phyloP scores from a whole-genome alignment of 2,113 vertebrate genomes.

The Diphyllodes magnificus region DNA sequence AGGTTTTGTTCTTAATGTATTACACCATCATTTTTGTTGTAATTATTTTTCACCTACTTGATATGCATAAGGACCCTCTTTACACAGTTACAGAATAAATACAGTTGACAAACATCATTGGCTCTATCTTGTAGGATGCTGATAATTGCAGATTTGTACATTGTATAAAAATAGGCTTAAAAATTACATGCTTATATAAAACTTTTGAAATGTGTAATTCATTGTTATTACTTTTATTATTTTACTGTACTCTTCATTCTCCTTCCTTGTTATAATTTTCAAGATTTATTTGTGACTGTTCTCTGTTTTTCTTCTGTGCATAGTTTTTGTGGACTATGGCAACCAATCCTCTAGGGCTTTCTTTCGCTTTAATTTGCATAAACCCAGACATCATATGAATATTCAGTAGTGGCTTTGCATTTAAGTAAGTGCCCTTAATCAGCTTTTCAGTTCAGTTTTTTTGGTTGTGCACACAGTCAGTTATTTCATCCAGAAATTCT shows the following conservation, averaged over 20 bases:
- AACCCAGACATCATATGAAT: conserved; percentile 95
- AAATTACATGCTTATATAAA: conserved; percentile 59
- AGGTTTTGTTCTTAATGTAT: neutral
- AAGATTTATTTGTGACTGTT: conserved; percentile 64
- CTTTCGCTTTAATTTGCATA: conserved; percentile 89
- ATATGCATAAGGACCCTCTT: conserved; percentile 10
- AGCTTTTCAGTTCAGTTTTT: conserved; percentile 90
- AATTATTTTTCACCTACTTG: conserved; percentile 19
- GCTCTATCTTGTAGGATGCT: conserved; percentile 2
- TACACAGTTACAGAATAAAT: conserved; percentile 26
- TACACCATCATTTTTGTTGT: conserved; percentile 4
- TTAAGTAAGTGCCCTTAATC: conserved; percentile 88
- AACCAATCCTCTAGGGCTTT: conserved; percentile 72
- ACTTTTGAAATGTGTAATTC: conserved; percentile 40
- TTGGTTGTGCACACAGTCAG: conserved; percentile 76
- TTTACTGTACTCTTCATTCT: conserved; percentile 38
- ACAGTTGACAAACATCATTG: conserved; percentile 38
- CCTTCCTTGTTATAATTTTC: conserved; percentile 50
- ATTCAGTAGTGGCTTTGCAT: conserved; percentile 88
- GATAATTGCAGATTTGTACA: conserved; percentile 49
- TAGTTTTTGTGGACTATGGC: conserved; percentile 65
- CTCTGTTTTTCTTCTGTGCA: conserved; percentile 56
- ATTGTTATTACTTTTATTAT: conserved; percentile 43
- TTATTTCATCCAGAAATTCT: conserved; percentile 82
- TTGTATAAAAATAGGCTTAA: conserved; percentile 25